A percentile compares a stretch with the other conserved stretches of the same genome.
phyloP scores from a whole-genome alignment of 2,797 vertebrate species.

The Amniataba percoides region DNA sequence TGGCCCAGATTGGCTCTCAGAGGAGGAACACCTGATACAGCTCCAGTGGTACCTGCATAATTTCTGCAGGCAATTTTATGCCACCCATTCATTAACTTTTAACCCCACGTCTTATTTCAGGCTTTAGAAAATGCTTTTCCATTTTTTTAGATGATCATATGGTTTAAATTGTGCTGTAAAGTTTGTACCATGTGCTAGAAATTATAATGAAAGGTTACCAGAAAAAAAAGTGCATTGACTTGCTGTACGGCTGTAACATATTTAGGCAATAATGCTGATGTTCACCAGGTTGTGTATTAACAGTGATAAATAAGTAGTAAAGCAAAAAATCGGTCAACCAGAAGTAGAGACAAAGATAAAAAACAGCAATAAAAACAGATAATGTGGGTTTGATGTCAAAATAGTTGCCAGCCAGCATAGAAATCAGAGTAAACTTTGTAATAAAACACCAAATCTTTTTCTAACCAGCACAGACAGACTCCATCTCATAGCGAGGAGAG shows the following conservation, averaged over 20 bases:
- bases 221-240: neutral
- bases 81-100: too few relatives aligned
- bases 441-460: too few relatives aligned
- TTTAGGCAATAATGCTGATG: neutral
- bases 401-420: too few relatives aligned
- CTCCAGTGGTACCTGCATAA: neutral
- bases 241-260: neutral
- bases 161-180: slow-evolving; percentile 1
- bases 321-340: too few relatives aligned
- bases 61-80: neutral
- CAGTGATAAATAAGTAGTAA: too few relatives aligned
- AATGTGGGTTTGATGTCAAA: too few relatives aligned
- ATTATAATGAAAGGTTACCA: neutral
- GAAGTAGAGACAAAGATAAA: neutral
- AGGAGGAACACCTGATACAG: neutral
- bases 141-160: too few relatives aligned
- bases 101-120: neutral
- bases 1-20: neutral
- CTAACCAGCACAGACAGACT: too few relatives aligned
- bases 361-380: too few relatives aligned
- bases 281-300: neutral
- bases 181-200: neutral
- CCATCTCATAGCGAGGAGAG: neutral
- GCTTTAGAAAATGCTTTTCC: neutral
- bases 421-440: too few relatives aligned